Conservation (phyloP, 2,797 vertebrate species). For the Kryptopterus vitreolus region DNA sequence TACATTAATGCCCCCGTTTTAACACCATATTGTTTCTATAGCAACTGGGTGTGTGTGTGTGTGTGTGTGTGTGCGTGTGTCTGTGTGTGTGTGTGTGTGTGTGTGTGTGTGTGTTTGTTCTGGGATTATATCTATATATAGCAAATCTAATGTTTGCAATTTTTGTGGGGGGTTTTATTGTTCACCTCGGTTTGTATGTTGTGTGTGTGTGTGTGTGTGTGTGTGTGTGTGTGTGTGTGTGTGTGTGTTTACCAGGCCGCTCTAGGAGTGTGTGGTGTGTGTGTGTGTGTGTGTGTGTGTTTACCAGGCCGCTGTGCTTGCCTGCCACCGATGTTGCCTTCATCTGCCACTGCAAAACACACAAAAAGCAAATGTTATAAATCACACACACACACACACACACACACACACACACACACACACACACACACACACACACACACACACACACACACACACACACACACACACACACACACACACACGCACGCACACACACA, state of each 20-base stretch:
- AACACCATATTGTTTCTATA: neutral
- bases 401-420: neutral
- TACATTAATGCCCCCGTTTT: neutral
- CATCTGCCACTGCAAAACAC: no score
- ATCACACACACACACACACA: neutral
- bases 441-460: neutral
- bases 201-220: neutral
- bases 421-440: neutral
- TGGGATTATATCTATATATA: slow-evolving; percentile 7
- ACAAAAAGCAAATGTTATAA: slow-evolving; percentile 23
- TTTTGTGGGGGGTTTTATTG: no score
- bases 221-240: slow-evolving; percentile 28
- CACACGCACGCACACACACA: neutral
- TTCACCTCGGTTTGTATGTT: neutral
- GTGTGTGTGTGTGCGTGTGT: neutral
- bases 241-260: slow-evolving; percentile 76
- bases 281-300: no score
- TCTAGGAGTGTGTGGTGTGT: no score
- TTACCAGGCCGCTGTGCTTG: no score
- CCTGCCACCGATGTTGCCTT: no score
- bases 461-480: neutral
- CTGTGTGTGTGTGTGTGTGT: neutral
- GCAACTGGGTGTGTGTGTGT: neutral
- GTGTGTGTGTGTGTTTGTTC: neutral
- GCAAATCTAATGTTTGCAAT: slow-evolving; percentile 2